Evolutionary conservation across 2,113 vertebrate genomes (phyloP).

Genomic region (Proteles cristata): DNA sequence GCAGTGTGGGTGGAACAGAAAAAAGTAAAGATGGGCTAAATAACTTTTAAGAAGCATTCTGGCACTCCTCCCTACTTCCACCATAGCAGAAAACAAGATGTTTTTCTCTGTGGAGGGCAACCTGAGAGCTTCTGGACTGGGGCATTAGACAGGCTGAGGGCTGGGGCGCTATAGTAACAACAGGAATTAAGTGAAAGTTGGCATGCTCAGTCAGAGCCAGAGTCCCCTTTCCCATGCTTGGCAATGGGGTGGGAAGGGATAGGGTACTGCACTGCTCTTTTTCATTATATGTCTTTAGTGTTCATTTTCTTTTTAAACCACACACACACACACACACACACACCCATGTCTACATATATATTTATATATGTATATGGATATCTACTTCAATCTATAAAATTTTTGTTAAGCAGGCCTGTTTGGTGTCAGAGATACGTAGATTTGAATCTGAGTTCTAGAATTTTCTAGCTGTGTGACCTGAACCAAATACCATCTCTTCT

Average conservation of each 20-base stretch:
- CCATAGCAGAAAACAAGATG: neutral
- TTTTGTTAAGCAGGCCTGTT: neutral
- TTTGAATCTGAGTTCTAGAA: neutral
- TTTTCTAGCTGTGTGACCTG: neutral
- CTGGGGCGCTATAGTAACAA: rapidly evolving
- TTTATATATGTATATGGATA: neutral
- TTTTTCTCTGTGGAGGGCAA: neutral
- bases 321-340: neutral
- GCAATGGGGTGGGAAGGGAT: neutral
- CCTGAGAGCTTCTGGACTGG: neutral
- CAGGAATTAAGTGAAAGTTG: neutral
- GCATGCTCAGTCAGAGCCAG: neutral
- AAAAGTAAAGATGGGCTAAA: neutral
- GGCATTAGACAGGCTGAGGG: neutral
- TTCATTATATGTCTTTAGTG: neutral
- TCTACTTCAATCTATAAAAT: neutral
- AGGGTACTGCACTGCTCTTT: neutral
- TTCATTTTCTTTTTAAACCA: neutral
- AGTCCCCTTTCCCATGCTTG: neutral
- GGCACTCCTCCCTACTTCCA: neutral
- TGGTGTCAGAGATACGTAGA: neutral
- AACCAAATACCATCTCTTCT: neutral
- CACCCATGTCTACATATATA: neutral
- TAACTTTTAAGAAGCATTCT: neutral
- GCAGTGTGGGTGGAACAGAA: neutral